Evolutionary conservation across 1,140 invertebrate species (phyloP).

Genomic region (Brachionus rubens): DNA sequence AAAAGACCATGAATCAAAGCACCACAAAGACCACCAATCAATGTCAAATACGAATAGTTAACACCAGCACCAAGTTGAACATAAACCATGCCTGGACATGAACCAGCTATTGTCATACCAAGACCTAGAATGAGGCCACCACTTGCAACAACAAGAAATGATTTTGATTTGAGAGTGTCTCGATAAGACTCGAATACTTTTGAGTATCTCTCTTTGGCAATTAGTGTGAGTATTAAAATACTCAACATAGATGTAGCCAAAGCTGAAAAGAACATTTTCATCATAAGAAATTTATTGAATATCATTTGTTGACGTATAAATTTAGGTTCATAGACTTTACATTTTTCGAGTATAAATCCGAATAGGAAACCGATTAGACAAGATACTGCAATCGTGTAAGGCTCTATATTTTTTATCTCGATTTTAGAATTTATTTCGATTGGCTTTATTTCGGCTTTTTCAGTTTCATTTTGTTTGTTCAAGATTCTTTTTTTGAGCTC

Average conservation of each 20-base stretch:
- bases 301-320: slow-evolving; percentile 37
- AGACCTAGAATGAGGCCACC: slow-evolving; percentile 29
- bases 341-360: slow-evolving; percentile 25
- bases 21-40: slow-evolving; percentile 1
- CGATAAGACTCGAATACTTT: slow-evolving; percentile 30
- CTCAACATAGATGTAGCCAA: not conserved
- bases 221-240: not conserved
- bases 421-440: not conserved
- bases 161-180: not conserved
- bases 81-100: slow-evolving; percentile 33
- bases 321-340: slow-evolving; percentile 31
- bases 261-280: slow-evolving; percentile 43
- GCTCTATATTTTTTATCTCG: not conserved
- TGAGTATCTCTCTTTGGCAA: slow-evolving; percentile 1
- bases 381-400: not conserved
- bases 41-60: not conserved
- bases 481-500: not conserved
- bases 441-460: not conserved
- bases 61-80: slow-evolving; percentile 25
- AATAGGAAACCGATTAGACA: not conserved
- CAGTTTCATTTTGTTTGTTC: too few species aligned
- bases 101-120: slow-evolving; percentile 15
- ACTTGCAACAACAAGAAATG: not conserved
- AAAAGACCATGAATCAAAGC: not conserved
- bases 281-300: slow-evolving; percentile 36